Percentiles rank a stretch among this genome's conserved stretches.
phyloP scores from a whole-genome alignment of 2,797 vertebrate species.

The Phrynocephalus forsythii region DNA sequence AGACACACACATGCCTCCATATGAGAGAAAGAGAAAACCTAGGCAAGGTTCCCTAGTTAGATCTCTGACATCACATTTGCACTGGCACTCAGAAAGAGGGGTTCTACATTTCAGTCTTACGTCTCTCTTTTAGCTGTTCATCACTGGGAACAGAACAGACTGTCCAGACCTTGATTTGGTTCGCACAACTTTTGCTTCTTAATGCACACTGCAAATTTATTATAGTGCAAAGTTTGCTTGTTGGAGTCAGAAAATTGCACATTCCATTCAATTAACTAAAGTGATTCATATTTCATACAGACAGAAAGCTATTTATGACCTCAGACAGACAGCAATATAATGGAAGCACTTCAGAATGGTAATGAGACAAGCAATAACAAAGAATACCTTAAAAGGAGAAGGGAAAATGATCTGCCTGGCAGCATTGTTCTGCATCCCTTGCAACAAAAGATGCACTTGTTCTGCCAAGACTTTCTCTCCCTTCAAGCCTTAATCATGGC shows the following conservation, averaged over 20 bases:
- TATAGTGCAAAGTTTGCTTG: constrained; percentile 60
- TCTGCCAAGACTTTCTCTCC: constrained; percentile 59
- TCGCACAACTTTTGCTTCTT: background rate
- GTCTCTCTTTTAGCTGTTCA: background rate
- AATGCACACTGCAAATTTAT: constrained; percentile 38
- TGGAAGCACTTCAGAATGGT: constrained; percentile 68
- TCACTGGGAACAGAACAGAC: constrained; percentile 6
- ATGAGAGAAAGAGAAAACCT: background rate
- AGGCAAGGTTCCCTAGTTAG: background rate
- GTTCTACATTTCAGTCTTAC: background rate
- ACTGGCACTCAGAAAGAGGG: background rate
- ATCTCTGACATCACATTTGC: background rate
- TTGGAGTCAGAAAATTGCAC: constrained; percentile 60
- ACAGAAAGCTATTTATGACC: constrained; percentile 74
- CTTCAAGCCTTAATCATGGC: constrained; percentile 48
- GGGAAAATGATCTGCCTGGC: constrained; percentile 61
- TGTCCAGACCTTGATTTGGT: background rate
- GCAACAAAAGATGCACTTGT: constrained; percentile 72
- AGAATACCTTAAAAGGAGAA: constrained; percentile 63
- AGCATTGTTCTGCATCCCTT: constrained; percentile 67
- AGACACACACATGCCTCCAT: background rate
- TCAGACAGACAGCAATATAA: constrained; percentile 68
- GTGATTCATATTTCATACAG: constrained; percentile 73
- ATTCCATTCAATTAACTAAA: constrained; percentile 72
- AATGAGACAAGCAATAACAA: constrained; percentile 72